These are phyloP conservation scores for Myotis davidii DNA, from an alignment of 2,113 vertebrate genomes.

Conservation along the genomic window DNA sequence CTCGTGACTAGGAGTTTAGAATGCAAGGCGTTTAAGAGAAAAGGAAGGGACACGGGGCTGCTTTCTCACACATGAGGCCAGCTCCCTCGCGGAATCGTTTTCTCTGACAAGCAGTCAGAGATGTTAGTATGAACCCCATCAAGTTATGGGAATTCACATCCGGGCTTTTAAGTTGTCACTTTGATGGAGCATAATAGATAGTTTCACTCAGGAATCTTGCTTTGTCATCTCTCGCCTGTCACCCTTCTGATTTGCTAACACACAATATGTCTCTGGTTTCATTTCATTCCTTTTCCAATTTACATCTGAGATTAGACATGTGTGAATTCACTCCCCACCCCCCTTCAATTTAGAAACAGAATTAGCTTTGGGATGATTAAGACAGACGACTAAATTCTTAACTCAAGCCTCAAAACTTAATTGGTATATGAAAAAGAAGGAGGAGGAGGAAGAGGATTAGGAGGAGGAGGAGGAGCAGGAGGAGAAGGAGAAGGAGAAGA, in stretches of 20 bases:
- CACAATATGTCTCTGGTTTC: conserved; percentile 35
- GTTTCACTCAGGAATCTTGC: background rate
- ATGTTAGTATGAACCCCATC: conserved; percentile 56
- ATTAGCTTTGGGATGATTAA: conserved; percentile 19
- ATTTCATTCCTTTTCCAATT: conserved; percentile 67
- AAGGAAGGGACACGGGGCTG: conserved; percentile 12
- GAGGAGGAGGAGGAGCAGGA: too few relatives aligned
- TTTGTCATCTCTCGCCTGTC: conserved; percentile 53
- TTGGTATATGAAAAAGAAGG: background rate
- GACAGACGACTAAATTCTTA: conserved; percentile 24
- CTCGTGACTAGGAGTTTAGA: conserved; percentile 50
- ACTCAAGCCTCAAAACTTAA: conserved; percentile 16
- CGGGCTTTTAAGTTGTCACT: background rate
- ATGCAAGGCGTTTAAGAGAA: conserved; percentile 64
- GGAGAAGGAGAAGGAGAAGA: too few relatives aligned
- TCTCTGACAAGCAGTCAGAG: conserved; percentile 57
- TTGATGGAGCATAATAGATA: conserved; percentile 47
- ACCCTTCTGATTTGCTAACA: conserved; percentile 22
- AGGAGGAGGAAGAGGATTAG: too few relatives aligned
- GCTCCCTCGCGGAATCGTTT: conserved; percentile 57
- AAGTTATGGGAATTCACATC: conserved; percentile 36
- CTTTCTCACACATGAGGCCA: conserved; percentile 24
- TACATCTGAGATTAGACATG: conserved; percentile 56
- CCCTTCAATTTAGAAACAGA: conserved; percentile 44
- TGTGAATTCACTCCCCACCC: conserved; percentile 51